These are phyloP conservation scores for Desmophyllum pertusum DNA, from an alignment of 92 coral and sea anemone species.

Conservation along the genomic window DNA sequence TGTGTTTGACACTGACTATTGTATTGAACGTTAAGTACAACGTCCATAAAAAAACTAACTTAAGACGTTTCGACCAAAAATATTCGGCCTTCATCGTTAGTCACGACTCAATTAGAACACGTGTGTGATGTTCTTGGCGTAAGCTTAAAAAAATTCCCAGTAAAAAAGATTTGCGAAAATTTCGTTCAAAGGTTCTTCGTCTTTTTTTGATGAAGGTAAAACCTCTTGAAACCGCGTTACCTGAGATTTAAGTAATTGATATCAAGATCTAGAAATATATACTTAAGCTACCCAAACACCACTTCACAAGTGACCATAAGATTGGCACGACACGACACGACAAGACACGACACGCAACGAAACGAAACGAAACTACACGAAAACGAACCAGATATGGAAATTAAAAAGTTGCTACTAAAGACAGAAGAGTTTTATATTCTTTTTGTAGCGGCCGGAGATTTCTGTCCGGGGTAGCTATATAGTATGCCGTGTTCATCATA, in stretches of 20 bases:
- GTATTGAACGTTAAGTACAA: too few relatives aligned
- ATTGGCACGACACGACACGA: background rate
- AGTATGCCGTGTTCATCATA: background rate
- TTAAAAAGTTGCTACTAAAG: background rate
- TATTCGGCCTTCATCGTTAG: too few relatives aligned
- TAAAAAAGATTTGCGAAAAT: background rate
- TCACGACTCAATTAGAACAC: too few relatives aligned
- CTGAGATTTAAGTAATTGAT: background rate
- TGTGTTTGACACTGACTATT: too few relatives aligned
- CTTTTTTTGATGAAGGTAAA: background rate
- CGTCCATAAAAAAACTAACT: too few relatives aligned
- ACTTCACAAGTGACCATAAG: too few relatives aligned
- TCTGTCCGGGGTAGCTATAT: background rate
- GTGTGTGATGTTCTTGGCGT: background rate
- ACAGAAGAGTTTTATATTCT: background rate
- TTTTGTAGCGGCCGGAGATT: background rate
- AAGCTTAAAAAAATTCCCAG: background rate
- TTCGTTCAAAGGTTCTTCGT: background rate
- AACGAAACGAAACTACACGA: background rate
- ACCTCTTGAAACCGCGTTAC: background rate
- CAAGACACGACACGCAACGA: background rate
- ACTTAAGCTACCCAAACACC: background rate
- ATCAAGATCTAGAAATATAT: too few relatives aligned
- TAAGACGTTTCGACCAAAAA: too few relatives aligned
- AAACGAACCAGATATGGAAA: background rate